Percentiles rank a stretch among this genome's conserved stretches.
phyloP scores from a whole-genome alignment of 92 coral and sea anemone genomes.

The Bergia sp. region DNA sequence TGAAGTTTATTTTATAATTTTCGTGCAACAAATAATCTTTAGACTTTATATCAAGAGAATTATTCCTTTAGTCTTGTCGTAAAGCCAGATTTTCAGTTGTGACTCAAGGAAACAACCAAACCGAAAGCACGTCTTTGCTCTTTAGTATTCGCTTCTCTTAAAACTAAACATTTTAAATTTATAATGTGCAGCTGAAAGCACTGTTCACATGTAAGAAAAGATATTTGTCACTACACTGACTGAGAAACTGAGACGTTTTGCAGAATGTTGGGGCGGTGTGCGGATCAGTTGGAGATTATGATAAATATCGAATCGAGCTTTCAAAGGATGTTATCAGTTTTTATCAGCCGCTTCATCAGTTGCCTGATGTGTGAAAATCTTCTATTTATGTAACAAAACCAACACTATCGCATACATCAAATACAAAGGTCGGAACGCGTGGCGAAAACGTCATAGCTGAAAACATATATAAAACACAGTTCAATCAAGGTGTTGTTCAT shows the following conservation, averaged over 20 bases:
- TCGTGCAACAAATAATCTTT: too few relatives aligned
- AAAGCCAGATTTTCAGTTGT: too few relatives aligned
- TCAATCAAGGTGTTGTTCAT: not conserved
- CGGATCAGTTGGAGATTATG: not conserved
- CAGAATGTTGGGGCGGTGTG: not conserved
- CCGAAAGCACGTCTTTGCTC: too few relatives aligned
- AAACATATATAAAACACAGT: not conserved
- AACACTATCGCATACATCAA: not conserved
- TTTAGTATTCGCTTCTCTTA: too few relatives aligned
- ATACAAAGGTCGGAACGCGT: constrained; percentile 18
- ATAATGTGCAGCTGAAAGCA: too few relatives aligned
- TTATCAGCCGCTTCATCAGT: not conserved
- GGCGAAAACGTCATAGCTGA: not conserved
- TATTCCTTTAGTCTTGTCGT: too few relatives aligned
- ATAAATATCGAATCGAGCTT: not conserved
- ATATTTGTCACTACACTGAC: too few relatives aligned
- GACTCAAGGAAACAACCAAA: too few relatives aligned
- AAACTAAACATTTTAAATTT: too few relatives aligned
- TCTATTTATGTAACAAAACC: not conserved
- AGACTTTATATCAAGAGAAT: too few relatives aligned
- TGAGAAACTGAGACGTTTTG: not conserved
- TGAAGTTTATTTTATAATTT: too few relatives aligned
- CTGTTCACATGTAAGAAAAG: too few relatives aligned
- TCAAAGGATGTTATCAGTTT: not conserved
- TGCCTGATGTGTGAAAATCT: not conserved